Evolutionary conservation across 2,888 invertebrate genomes (phyloP), one percentile per base, ranked within the genome.

Genomic region (Ophraella communa): DNA sequence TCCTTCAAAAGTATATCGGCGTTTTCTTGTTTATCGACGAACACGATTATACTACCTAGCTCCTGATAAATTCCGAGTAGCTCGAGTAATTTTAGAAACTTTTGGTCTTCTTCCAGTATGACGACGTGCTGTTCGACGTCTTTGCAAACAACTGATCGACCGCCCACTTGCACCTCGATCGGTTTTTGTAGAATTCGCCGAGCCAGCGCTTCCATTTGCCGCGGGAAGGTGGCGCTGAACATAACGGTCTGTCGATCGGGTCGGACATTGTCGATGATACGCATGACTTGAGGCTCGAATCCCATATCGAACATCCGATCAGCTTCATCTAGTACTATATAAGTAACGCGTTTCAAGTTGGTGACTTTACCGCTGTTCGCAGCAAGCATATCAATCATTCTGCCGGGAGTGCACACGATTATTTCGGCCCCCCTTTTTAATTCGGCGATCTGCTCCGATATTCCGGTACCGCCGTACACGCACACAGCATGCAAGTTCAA

Each of bases 231-330:
- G 0, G 99, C 99, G 73, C 96, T 97, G 82, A 99, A 99, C 90
- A 99, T 93, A 11, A 99, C 98, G 0, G 98, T 98, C 83, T 99
- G 98, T 53, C 98, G 84, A 81, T 99, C 98, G 0, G 98, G 98
- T 23, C 98, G 86, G 0, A 98, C 92, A 81, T 98, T 98, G 80
- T 98, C 98, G 73, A 99, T 93, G 61, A 99, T 98, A 74, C 96
- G 88, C 95, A 96, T 98, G 4, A 75, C 96, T 86, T 97, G 96
- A 0, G 96, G 97, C 83, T 99, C 99, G 80, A 99, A 99, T 17
- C 98, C 98, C 97, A 99, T 98, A 81, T 99, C 99, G 80, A 99
- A 99, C 99, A 99, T 99, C 44, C 99, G 87, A 82, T 99, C 99
- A 0, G 99, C 99, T 83, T 99, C 99, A 81, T 99, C 99, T 35